Percentiles rank a stretch among this genome's conserved stretches.
Conservation (phyloP, 1,140 invertebrate genomes). For the Hesperophylax magnus region DNA sequence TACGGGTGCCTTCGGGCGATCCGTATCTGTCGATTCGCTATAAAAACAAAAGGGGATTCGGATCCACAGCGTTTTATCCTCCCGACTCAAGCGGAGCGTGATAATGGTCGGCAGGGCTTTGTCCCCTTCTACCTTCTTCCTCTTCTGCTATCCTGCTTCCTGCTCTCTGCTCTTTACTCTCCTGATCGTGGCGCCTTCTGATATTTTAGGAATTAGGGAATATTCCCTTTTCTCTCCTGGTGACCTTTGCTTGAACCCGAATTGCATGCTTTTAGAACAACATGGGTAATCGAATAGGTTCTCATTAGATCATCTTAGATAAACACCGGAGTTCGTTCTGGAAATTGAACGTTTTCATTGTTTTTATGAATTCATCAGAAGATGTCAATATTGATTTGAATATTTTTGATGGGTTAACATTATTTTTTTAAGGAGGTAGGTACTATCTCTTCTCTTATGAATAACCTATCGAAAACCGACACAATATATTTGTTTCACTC, state of each 20-base stretch:
- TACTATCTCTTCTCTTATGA: no score
- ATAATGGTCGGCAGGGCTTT: constrained; percentile 52
- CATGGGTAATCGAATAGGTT: neutral
- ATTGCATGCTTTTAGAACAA: neutral
- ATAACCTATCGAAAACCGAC: no score
- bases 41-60: constrained; percentile 57
- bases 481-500: no score
- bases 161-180: neutral
- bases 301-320: neutral
- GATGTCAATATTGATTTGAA: no score
- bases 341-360: no score
- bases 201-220: constrained; percentile 51
- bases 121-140: constrained; percentile 31
- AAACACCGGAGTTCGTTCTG: neutral
- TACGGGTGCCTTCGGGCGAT: constrained; percentile 52
- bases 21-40: constrained; percentile 57
- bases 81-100: constrained; percentile 51
- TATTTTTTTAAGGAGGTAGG: no score
- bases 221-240: neutral
- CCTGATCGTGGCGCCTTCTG: constrained; percentile 44
- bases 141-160: no score
- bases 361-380: no score
- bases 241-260: constrained; percentile 16
- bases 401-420: no score
- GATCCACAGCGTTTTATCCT: constrained; percentile 41